Evolutionary conservation across 2,113 vertebrate species (phyloP).

Genomic region (Stegostoma tigrinum): DNA sequence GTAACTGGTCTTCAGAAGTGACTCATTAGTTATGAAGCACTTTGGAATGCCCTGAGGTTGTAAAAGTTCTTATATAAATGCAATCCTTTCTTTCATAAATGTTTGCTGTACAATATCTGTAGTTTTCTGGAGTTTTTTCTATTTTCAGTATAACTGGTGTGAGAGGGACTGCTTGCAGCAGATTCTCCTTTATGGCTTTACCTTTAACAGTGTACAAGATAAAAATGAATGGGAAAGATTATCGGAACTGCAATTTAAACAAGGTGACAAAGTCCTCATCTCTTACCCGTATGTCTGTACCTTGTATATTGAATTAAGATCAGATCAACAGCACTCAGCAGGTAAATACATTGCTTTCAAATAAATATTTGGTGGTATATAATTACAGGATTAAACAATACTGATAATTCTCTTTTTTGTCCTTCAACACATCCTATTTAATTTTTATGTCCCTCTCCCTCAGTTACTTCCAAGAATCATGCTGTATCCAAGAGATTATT

Average conservation of each 20-base stretch:
- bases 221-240: slow-evolving; percentile 48
- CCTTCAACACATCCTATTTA: not conserved
- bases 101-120: not conserved
- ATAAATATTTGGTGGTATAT: not conserved
- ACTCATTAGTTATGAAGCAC: not conserved
- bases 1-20: not conserved
- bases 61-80: not conserved
- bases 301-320: slow-evolving; percentile 49
- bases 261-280: slow-evolving; percentile 34
- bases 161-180: not conserved
- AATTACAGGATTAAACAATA: not conserved
- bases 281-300: slow-evolving; percentile 50
- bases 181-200: not conserved
- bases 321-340: not conserved
- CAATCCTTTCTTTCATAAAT: not conserved
- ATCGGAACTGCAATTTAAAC: slow-evolving; percentile 44
- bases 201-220: slow-evolving; percentile 47
- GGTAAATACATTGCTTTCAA: not conserved
- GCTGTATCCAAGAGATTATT: not conserved
- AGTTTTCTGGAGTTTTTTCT: not conserved
- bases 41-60: not conserved
- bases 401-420: not conserved
- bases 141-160: not conserved
- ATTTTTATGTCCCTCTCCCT: not conserved
- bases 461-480: not conserved